A percentile compares a stretch with the other conserved stretches of the same genome.
These are phyloP conservation scores for Axis porcinus DNA, from an alignment of 2,113 vertebrate genomes.

Conservation along the genomic window DNA sequence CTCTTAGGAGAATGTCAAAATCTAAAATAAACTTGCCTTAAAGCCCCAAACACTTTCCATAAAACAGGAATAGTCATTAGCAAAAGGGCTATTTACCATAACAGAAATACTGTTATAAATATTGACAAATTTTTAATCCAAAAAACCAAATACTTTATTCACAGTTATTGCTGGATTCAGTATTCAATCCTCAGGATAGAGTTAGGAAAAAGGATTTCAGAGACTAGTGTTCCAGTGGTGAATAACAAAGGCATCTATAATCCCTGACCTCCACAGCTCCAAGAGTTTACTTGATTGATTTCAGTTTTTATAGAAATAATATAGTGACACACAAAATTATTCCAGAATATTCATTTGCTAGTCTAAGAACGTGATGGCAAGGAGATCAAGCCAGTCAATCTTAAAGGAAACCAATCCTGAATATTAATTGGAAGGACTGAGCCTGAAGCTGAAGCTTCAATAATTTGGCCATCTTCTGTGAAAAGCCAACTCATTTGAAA, in stretches of 20 bases:
- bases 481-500: not conserved
- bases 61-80: slow-evolving; percentile 20
- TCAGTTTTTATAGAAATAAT: slow-evolving; percentile 16
- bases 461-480: not conserved
- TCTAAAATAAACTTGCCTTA: slow-evolving; percentile 11
- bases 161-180: not conserved
- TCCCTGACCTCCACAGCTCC: not conserved
- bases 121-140: not conserved
- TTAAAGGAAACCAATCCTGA: not conserved
- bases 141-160: not conserved
- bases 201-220: not conserved
- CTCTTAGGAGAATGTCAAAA: not conserved
- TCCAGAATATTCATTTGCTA: not conserved
- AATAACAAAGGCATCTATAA: not conserved
- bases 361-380: not conserved
- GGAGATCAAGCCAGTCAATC: not conserved
- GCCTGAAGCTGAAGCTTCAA: not conserved
- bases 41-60: not conserved
- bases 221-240: not conserved
- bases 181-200: not conserved
- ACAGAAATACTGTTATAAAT: not conserved
- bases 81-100: not conserved
- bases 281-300: not conserved
- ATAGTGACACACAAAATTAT: not conserved
- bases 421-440: not conserved